Evolutionary conservation across 2,888 invertebrate genomes (phyloP).

Genomic region (Dasypolia templi): DNA sequence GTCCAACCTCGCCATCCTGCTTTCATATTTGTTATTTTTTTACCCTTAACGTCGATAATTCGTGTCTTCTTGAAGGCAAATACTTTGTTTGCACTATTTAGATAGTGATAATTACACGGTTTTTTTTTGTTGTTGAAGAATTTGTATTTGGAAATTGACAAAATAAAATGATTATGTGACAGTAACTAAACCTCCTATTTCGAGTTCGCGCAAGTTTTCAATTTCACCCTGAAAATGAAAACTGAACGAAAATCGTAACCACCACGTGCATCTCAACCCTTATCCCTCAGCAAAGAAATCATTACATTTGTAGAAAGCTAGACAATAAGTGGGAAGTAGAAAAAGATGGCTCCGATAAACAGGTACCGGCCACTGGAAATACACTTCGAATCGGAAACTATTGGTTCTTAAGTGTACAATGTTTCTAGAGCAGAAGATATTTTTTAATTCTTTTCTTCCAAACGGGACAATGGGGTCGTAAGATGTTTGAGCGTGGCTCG

Average conservation of each 20-base stretch:
- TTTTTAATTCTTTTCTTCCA: conserved; percentile 52
- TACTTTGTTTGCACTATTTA: no score
- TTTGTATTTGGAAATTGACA: no score
- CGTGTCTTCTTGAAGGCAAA: no score
- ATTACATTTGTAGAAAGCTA: conserved; percentile 66
- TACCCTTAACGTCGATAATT: no score
- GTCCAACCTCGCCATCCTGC: no score
- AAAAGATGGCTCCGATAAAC: conserved; percentile 68
- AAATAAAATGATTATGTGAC: no score
- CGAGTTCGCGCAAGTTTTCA: no score
- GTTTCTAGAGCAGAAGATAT: conserved; percentile 39
- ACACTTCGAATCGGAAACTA: conserved; percentile 50
- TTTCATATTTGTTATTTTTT: no score
- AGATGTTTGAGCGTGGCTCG: conserved; percentile 10
- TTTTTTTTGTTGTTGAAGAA: no score
- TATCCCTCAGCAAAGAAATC: conserved; percentile 63
- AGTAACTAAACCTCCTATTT: no score
- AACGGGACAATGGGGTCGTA: conserved; percentile 34
- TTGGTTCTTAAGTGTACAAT: conserved; percentile 57
- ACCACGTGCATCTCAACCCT: conserved; percentile 33
- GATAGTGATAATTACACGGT: no score
- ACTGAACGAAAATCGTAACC: neutral
- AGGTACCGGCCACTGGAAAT: conserved; percentile 59
- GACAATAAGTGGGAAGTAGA: conserved; percentile 65
- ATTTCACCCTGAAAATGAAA: neutral